Base-by-base conservation (phyloP, 2,888 invertebrate species). In the Apotomis capreana region DNA sequence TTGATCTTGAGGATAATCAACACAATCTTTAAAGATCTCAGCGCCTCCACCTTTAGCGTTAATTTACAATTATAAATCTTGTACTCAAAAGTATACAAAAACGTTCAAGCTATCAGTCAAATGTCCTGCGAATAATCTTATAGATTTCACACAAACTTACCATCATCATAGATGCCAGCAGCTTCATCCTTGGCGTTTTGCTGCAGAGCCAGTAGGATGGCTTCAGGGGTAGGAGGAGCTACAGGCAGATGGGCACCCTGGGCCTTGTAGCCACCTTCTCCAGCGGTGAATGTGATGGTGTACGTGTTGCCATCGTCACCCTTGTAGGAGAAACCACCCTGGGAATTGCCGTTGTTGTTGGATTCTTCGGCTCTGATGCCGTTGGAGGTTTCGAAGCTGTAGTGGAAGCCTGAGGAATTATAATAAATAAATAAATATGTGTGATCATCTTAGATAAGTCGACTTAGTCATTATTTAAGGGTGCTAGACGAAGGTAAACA, bases 251-350 rank as follows among this genome's bases (percentile, higher is more conserved):
- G 95, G 54, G 90, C 93, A 0, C 94, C 95, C 54, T 91, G 89
- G 10, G 95, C 89, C 65, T 86, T 88, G 83, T 94, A 95, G 5
- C 95, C 95, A 75, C 93, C 94, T 83, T 94, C 94, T 74, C 95
- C 95, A 15, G 94, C 93, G 0, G 92, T 90, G 79, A 94, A 94
- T 3, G 89, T 90, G 36, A 95, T 81, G 10, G 93, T 89, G 83
- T 94, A 94, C 0, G 89, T 88, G 74, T 87, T 85, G 0, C 94
- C 95, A 78, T 95, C 95, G 5, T 95, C 95, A 0, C 94, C 94
- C 40, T 93, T 93, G 85, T 94, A 95, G 0, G 94, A 90, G 81
- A 93, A 95, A 0, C 92, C 91, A 0, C 95, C 95, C 70, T 94
- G 90, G 0, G 85, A 85, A 37, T 87, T 84, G 0, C 71, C 77